Evolutionary conservation across 23 tunicate species (phyloP).

Genomic region (Halocynthia roretzi): DNA sequence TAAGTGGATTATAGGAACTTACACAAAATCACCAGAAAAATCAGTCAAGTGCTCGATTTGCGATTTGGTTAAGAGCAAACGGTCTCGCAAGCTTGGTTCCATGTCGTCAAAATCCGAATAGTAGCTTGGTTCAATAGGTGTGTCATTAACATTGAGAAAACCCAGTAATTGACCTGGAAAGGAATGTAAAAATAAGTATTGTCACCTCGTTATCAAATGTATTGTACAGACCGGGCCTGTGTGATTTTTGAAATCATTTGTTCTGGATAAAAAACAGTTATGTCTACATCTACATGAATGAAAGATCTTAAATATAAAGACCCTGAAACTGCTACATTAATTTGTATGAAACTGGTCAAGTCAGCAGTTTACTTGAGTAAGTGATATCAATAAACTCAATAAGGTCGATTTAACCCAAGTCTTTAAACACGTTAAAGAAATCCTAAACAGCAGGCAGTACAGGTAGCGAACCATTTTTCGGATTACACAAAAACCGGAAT

Average conservation of each 20-base stretch:
- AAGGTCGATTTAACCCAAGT: too few species aligned
- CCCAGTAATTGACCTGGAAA: conserved; percentile 71
- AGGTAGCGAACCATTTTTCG: too few species aligned
- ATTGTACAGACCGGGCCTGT: background rate
- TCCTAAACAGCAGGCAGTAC: too few species aligned
- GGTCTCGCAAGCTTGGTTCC: conserved; percentile 4
- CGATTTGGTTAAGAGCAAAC: conserved; percentile 20
- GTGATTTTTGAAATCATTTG: background rate
- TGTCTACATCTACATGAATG: background rate
- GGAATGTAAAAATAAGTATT: background rate
- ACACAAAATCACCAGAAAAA: conserved; percentile 25
- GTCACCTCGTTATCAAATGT: too few species aligned
- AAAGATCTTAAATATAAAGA: background rate
- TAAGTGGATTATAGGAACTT: background rate
- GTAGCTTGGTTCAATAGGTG: conserved; percentile 30
- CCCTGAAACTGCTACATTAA: background rate
- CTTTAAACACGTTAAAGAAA: too few species aligned
- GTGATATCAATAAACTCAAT: too few species aligned
- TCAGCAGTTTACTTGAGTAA: too few species aligned
- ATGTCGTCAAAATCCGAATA: conserved; percentile 14
- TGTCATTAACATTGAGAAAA: conserved; percentile 43
- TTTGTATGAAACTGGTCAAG: too few species aligned
- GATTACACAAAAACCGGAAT: too few species aligned
- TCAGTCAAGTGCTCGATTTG: conserved; percentile 28
- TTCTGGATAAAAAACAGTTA: background rate